Evolutionary conservation across 2,888 invertebrate species (phyloP).

Genomic region (Hemistola chrysoprasaria): DNA sequence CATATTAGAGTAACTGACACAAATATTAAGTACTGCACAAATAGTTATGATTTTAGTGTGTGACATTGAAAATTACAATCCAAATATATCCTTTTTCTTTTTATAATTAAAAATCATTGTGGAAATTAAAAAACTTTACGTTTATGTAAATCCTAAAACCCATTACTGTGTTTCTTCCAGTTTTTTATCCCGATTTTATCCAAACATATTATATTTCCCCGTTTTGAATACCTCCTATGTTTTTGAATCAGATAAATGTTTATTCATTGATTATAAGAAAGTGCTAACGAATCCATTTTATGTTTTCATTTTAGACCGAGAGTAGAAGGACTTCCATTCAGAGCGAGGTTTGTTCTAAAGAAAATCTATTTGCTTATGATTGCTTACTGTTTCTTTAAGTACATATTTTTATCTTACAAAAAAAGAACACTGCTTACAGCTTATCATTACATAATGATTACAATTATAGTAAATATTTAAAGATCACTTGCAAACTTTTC

Average conservation of each 20-base stretch:
- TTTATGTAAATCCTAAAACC: too few relatives aligned
- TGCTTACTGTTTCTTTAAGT: background rate
- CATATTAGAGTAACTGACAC: too few relatives aligned
- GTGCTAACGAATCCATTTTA: slow-evolving; percentile 43
- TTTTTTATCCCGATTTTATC: slow-evolving; percentile 7
- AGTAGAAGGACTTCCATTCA: slow-evolving; percentile 68
- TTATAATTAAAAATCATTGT: too few relatives aligned
- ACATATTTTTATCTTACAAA: background rate
- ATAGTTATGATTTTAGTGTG: too few relatives aligned
- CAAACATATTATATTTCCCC: slow-evolving; percentile 6
- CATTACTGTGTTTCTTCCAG: slow-evolving; percentile 1
- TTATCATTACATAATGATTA: slow-evolving; percentile 28
- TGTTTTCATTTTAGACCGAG: slow-evolving; percentile 53
- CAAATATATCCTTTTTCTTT: too few relatives aligned
- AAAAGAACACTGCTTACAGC: too few relatives aligned
- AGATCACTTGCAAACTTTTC: too few relatives aligned
- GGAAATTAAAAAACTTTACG: too few relatives aligned
- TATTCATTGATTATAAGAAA: too few relatives aligned
- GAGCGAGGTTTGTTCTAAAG: slow-evolving; percentile 53
- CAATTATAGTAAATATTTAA: too few relatives aligned
- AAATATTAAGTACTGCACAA: too few relatives aligned
- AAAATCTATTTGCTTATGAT: background rate
- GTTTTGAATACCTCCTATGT: slow-evolving; percentile 14
- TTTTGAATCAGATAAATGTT: slow-evolving; percentile 1
- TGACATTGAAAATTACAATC: too few relatives aligned